A percentile compares a stretch with the other conserved stretches of the same genome.
phyloP scores from a whole-genome alignment of 2,888 invertebrate species.

The Anthoptus insignis region DNA sequence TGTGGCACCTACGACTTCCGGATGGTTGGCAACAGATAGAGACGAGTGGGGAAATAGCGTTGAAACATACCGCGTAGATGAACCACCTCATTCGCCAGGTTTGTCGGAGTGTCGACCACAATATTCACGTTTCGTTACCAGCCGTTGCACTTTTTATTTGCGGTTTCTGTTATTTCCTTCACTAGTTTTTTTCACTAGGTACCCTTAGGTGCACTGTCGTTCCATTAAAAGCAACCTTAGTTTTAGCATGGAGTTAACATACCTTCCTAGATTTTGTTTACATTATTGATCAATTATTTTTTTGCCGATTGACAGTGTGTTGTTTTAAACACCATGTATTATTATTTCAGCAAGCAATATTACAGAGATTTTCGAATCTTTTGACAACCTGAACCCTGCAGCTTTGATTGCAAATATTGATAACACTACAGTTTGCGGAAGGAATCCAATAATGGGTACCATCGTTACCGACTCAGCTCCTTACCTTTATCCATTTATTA shows the following conservation, averaged over 20 bases:
- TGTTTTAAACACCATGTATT: constrained; percentile 15
- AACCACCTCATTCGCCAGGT: constrained; percentile 85
- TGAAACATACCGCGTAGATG: constrained; percentile 83
- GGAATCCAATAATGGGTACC: constrained; percentile 96
- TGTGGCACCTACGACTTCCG: constrained; percentile 66
- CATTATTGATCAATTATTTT: neutral
- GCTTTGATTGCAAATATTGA: constrained; percentile 87
- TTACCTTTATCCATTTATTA: constrained; percentile 98
- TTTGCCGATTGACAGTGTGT: neutral
- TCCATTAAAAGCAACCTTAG: constrained; percentile 30
- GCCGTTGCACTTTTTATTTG: constrained; percentile 80
- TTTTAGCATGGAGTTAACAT: constrained; percentile 34
- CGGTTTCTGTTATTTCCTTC: constrained; percentile 59
- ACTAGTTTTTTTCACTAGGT: constrained; percentile 47
- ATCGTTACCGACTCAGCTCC: constrained; percentile 98
- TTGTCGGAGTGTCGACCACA: constrained; percentile 81
- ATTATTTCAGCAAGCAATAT: constrained; percentile 73
- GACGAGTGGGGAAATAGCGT: constrained; percentile 83
- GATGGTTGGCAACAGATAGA: constrained; percentile 71
- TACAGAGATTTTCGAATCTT: constrained; percentile 84
- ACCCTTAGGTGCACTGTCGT: constrained; percentile 43
- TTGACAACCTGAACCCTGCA: constrained; percentile 87
- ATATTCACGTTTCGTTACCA: constrained; percentile 66
- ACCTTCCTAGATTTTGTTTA: constrained; percentile 28
- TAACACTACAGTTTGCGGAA: constrained; percentile 90